A percentile compares a stretch with the other conserved stretches of the same genome.
These are phyloP conservation scores for Microcebus tavaratra DNA, from an alignment of 2,113 vertebrate species.

Conservation along the genomic window DNA sequence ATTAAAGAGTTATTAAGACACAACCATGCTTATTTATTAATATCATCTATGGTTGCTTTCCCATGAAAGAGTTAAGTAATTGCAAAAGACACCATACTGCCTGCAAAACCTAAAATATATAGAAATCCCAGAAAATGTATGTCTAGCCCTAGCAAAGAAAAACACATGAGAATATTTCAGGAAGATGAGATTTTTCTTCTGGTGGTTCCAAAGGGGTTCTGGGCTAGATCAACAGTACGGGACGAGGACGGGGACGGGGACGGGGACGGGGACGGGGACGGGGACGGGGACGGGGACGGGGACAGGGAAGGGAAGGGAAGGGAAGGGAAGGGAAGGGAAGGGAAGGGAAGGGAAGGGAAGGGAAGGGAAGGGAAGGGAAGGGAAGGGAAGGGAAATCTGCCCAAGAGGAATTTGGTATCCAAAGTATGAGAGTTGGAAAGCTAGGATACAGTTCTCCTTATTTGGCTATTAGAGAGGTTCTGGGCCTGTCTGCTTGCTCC, in stretches of 20 bases:
- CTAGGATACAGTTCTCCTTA: neutral
- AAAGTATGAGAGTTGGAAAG: neutral
- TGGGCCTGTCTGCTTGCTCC: neutral
- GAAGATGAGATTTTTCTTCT: neutral
- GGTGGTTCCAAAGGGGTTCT: neutral
- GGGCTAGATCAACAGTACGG: neutral
- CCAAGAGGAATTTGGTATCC: neutral
- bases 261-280: too few species aligned
- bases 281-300: accelerated
- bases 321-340: too few species aligned
- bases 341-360: too few species aligned
- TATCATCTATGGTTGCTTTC: neutral
- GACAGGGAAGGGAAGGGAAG: accelerated
- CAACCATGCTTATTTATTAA: neutral
- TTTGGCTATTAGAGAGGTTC: neutral
- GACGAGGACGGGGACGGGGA: too few species aligned
- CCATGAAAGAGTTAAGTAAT: neutral
- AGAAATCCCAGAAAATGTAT: neutral
- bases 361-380: too few species aligned
- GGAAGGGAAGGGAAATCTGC: neutral
- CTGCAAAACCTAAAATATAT: neutral
- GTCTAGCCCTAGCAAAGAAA: neutral
- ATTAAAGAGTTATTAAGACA: neutral
- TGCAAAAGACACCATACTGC: neutral
- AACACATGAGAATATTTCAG: neutral